A percentile compares a stretch with the other conserved stretches of the same genome.
These are phyloP conservation scores for Stegana nigrithorax DNA, from an alignment of 2,888 invertebrate genomes.

Conservation along the genomic window DNA sequence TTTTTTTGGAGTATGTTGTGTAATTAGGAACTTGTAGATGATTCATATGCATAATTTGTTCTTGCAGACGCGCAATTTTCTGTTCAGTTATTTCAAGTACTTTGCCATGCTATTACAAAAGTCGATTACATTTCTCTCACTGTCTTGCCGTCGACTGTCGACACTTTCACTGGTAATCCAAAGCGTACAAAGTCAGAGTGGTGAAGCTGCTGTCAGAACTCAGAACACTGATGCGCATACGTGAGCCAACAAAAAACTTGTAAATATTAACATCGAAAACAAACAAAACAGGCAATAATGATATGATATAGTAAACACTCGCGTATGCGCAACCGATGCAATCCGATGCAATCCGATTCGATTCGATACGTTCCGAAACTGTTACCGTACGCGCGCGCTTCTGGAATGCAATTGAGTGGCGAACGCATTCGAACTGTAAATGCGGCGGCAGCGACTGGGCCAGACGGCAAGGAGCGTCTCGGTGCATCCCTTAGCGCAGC, in stretches of 20 bases:
- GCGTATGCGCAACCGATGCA: conserved; percentile 13
- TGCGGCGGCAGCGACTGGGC: conserved; percentile 14
- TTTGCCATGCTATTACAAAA: neutral
- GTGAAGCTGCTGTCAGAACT: too few relatives aligned
- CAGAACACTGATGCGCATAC: too few relatives aligned
- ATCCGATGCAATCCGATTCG: conserved; percentile 8
- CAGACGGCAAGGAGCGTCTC: conserved; percentile 7
- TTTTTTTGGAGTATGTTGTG: conserved; percentile 18
- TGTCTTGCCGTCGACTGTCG: neutral
- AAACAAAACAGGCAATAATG: neutral
- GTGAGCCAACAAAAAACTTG: too few relatives aligned
- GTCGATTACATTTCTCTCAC: conserved; percentile 13
- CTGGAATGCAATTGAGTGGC: conserved; percentile 60
- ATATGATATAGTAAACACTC: neutral
- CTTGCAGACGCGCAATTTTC: too few relatives aligned
- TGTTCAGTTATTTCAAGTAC: too few relatives aligned
- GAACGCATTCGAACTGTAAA: conserved; percentile 20
- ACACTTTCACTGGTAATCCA: conserved; percentile 53
- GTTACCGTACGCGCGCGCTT: conserved; percentile 45
- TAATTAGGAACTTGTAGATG: conserved; percentile 7
- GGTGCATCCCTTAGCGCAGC: conserved; percentile 14
- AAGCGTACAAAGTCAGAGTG: conserved; percentile 23
- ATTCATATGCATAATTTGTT: too few relatives aligned
- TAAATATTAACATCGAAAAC: neutral
- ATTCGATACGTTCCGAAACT: conserved; percentile 34